Conservation (phyloP, 2,113 vertebrate genomes). For the Irena cyanogastra region DNA sequence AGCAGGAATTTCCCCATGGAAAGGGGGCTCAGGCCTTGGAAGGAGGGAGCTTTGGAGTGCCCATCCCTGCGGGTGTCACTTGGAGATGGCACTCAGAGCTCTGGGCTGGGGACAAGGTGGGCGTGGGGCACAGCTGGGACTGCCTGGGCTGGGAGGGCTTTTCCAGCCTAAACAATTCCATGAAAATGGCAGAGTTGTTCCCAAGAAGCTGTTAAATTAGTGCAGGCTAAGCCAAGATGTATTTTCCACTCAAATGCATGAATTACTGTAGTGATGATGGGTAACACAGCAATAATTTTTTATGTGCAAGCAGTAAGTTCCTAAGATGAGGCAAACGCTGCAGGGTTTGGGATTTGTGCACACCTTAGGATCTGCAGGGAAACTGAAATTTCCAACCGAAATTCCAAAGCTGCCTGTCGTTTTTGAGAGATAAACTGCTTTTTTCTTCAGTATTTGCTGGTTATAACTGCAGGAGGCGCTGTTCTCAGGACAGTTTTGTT, state of each 20-base stretch:
- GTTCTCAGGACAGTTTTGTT: not conserved
- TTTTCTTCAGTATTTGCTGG: not conserved
- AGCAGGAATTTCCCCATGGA: fast-evolving
- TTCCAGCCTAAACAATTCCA: fast-evolving
- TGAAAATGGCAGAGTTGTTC: not conserved
- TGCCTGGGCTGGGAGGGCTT: fast-evolving
- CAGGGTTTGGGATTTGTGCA: not conserved
- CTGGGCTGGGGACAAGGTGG: not conserved
- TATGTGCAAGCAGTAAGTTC: fast-evolving
- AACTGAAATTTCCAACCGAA: not conserved
- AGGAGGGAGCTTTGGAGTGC: not conserved
- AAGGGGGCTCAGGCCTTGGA: fast-evolving
- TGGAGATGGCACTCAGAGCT: not conserved
- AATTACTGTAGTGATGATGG: not conserved
- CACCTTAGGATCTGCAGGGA: not conserved
- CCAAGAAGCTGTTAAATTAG: not conserved
- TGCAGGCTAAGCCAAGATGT: too few relatives aligned
- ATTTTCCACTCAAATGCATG: not conserved
- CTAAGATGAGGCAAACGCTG: not conserved
- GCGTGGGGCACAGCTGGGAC: not conserved
- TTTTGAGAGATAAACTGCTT: not conserved
- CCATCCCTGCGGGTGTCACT: not conserved
- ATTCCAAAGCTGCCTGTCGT: not conserved
- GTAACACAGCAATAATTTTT: too few relatives aligned
- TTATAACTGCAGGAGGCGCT: not conserved